These are phyloP conservation scores for Megaptera novaeangliae DNA, from an alignment of 2,113 vertebrate species.

Conservation along the genomic window DNA sequence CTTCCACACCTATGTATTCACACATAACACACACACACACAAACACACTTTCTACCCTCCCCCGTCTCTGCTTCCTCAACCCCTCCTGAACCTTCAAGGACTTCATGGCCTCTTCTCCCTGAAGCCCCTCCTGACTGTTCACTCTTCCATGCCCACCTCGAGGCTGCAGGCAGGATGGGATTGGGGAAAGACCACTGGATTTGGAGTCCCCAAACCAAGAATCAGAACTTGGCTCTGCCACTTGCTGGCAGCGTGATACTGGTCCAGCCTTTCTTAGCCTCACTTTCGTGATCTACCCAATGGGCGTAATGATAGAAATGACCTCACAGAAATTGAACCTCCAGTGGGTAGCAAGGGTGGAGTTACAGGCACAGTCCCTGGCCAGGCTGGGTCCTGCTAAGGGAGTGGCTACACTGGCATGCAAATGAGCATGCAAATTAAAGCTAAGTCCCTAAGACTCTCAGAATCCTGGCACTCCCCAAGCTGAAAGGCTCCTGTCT, in stretches of 20 bases:
- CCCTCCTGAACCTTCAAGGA: not conserved
- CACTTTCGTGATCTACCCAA: not conserved
- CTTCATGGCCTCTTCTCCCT: not conserved
- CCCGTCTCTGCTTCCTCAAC: not conserved
- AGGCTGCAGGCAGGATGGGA: not conserved
- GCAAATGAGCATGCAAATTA: slow-evolving; percentile 42
- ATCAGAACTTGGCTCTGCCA: not conserved
- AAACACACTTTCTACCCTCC: not conserved
- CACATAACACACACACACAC: not conserved
- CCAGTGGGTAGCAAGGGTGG: not conserved
- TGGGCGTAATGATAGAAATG: not conserved
- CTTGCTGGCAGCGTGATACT: not conserved
- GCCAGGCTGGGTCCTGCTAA: not conserved
- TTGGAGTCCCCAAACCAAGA: not conserved
- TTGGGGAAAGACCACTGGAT: not conserved
- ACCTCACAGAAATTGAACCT: not conserved
- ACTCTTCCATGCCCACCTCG: not conserved
- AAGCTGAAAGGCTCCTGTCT: not conserved
- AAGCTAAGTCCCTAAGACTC: not conserved
- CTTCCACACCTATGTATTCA: not conserved
- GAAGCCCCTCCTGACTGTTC: not conserved
- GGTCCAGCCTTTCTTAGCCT: not conserved
- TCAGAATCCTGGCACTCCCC: not conserved
- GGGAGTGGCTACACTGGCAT: not conserved
- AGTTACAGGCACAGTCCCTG: not conserved